Base-by-base conservation (phyloP, 30 jellyfish, hydroid and myxozoan genomes). In the Pseudorhiza aurosa region DNA sequence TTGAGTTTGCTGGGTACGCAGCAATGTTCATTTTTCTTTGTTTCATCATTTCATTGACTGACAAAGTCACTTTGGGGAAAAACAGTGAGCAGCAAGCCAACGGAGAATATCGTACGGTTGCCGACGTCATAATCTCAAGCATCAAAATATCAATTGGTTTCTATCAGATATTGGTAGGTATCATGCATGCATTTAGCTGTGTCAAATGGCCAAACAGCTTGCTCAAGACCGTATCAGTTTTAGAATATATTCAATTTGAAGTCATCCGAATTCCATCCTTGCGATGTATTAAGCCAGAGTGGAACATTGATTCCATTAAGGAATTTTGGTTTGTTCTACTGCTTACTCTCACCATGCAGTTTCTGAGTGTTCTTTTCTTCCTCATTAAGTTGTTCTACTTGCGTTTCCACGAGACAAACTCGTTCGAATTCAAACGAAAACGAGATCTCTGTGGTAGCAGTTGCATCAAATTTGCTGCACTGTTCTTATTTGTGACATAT, bases 201-300 rank as follows among this genome's bases (percentile, higher is more conserved):
- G 58, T 82, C 56, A 53, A n/a, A 22, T 82, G 93, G 93, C 93
- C 93, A 14, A 45, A 57, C n/a, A 44, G 50, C 30, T 7, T 82
- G 37, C 15, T 17, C 19, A 8, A 14, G 11, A 43, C 83, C 0
- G 58, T 58, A 17, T 46, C 36, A 0, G 0, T n/a, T 7, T 53
- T 67, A 21, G 75, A 55, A 8, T 68, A 64, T 43, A 49, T 82
- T 49, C 85, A 82, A 40, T 30, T 82, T 36, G 64, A 68, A 39
- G 80, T 82, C 4, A 15, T 82, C 37, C 33, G 70, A 8, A 55
- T 82, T 42, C 85, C 85, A 14, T 67, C 93, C 5, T 46, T 82
- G 56, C 69, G 85, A 11, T 82, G 93, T 59, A 53, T 82, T 9
- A 50, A 65, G 6, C 81, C 85, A 14, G 72, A 67, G 4, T 65